Conservation (phyloP, 2,113 vertebrate species). For the Varanus komodoensis region DNA sequence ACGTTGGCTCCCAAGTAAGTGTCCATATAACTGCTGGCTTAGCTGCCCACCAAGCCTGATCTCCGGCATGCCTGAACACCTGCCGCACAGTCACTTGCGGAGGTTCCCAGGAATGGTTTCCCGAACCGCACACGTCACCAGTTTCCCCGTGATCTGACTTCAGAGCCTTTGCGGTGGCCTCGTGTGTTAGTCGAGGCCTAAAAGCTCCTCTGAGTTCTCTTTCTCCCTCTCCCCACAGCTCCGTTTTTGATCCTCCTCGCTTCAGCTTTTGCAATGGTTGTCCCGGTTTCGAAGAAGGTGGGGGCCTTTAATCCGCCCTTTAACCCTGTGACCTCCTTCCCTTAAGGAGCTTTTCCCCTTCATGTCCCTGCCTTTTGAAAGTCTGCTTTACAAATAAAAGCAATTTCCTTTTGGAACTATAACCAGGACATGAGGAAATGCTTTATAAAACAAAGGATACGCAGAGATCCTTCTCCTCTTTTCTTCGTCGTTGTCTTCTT, state of each 20-base stretch:
- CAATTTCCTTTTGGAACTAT: slow-evolving; percentile 76
- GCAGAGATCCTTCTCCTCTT: slow-evolving; percentile 7
- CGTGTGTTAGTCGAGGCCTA: not conserved
- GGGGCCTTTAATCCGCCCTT: slow-evolving; percentile 68
- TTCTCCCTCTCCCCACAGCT: not conserved
- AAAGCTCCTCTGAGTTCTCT: not conserved
- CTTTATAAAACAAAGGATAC: slow-evolving; percentile 46
- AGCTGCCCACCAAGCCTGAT: not conserved
- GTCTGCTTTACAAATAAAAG: slow-evolving; percentile 73
- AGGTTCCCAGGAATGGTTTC: not conserved
- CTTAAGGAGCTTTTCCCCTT: slow-evolving; percentile 74
- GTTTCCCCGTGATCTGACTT: not conserved
- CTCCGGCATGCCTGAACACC: not conserved
- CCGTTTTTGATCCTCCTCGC: not conserved
- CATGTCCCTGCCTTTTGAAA: slow-evolving; percentile 73
- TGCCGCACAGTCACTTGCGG: not conserved
- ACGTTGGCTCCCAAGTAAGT: not conserved
- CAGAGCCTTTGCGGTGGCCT: not conserved
- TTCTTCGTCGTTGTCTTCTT: not conserved
- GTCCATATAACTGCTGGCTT: not conserved
- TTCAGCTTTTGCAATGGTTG: slow-evolving; percentile 37
- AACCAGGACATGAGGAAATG: slow-evolving; percentile 65
- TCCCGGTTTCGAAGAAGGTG: slow-evolving; percentile 45
- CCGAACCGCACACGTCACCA: not conserved
- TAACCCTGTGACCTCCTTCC: slow-evolving; percentile 75